These are phyloP conservation scores for Scaptomyza cyrtandrae DNA, from an alignment of 2,888 invertebrate species.

Conservation along the genomic window DNA sequence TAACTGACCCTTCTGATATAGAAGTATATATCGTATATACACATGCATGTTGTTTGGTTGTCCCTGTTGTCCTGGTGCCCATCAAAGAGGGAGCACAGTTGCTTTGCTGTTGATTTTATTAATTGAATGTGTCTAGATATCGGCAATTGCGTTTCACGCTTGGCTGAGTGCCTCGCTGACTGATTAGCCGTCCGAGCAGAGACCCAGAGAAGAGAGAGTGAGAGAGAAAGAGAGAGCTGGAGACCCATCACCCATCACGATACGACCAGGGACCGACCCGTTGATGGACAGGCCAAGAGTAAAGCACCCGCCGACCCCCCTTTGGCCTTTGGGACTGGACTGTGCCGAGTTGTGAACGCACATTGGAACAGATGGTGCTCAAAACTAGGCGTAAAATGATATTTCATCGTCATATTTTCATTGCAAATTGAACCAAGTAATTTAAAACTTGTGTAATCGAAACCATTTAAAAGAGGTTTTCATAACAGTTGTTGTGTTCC, in stretches of 20 bases:
- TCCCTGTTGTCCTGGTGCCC: conserved; percentile 20
- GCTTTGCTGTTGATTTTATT: conserved; percentile 67
- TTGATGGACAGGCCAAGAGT: conserved; percentile 56
- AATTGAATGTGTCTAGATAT: conserved; percentile 76
- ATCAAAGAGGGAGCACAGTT: conserved; percentile 12
- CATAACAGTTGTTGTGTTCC: not conserved
- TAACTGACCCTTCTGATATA: conserved; percentile 43
- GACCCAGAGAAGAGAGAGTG: not conserved
- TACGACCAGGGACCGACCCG: conserved; percentile 21
- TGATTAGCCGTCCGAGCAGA: conserved; percentile 56
- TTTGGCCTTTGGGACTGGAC: not conserved
- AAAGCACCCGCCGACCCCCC: conserved; percentile 13
- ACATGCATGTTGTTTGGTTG: not conserved
- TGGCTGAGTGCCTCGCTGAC: conserved; percentile 71
- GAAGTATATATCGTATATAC: conserved; percentile 1
- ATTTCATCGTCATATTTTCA: conserved; percentile 45
- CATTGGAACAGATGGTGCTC: conserved; percentile 64
- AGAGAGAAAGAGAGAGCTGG: not conserved
- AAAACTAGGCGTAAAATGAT: conserved; percentile 59
- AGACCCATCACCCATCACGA: conserved; percentile 24
- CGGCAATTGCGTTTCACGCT: conserved; percentile 78
- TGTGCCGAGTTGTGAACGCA: conserved; percentile 27
- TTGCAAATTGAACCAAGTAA: conserved; percentile 13
- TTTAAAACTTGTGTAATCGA: conserved; percentile 13
- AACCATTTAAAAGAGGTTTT: conserved; percentile 15